phyloP scores from a whole-genome alignment of 2,113 vertebrate species.

The Smithornis capensis region DNA sequence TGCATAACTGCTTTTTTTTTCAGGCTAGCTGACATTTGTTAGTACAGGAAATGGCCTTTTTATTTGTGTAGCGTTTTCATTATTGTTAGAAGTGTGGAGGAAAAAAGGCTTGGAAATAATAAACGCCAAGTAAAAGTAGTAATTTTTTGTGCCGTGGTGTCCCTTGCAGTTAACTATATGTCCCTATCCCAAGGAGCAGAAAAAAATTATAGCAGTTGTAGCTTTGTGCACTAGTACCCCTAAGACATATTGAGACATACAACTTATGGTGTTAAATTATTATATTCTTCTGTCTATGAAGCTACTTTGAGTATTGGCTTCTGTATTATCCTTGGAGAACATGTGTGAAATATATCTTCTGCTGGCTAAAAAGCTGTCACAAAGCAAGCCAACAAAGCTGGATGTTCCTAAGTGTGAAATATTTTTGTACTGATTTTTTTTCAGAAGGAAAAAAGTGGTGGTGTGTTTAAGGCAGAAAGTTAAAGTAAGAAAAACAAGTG shows the following conservation, averaged over 20 bases:
- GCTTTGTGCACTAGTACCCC: fast-evolving
- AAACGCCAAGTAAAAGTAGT: not conserved
- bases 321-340: not conserved
- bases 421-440: not conserved
- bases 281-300: not conserved
- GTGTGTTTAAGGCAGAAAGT: not conserved
- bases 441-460: not conserved
- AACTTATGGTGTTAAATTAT: not conserved
- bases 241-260: not conserved
- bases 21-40: not conserved
- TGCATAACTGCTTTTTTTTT: not conserved
- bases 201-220: not conserved
- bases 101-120: not conserved
- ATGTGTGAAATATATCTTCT: not conserved
- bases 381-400: not conserved
- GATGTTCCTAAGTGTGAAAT: not conserved
- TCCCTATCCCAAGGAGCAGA: not conserved
- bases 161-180: not conserved
- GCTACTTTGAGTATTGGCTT: not conserved
- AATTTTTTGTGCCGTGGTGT: fast-evolving
- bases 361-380: not conserved
- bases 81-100: not conserved
- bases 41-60: not conserved
- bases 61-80: not conserved
- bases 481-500: not conserved